A percentile compares a stretch with the other conserved stretches of the same genome.
These are phyloP conservation scores for Neodon shergylaensis DNA, from an alignment of 2,113 vertebrate species.

Conservation along the genomic window DNA sequence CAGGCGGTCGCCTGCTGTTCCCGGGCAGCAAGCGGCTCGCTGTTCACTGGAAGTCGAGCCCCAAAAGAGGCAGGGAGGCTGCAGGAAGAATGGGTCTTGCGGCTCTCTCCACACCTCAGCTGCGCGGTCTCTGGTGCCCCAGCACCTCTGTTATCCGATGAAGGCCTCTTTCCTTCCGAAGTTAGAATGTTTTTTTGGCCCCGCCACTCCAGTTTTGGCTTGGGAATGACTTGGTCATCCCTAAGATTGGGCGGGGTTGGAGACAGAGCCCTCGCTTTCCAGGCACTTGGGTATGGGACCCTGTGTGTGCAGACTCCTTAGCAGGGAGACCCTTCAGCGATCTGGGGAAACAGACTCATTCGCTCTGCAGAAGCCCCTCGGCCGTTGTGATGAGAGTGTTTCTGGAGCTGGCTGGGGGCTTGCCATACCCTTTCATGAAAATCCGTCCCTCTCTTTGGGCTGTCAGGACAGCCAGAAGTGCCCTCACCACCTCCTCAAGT, in stretches of 20 bases:
- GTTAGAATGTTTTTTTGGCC: neutral
- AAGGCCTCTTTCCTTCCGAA: neutral
- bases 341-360: neutral
- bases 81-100: neutral
- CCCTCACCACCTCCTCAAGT: neutral
- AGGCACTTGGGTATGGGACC: neutral
- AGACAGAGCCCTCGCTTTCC: neutral
- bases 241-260: neutral
- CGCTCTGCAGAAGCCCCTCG: neutral
- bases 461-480: neutral
- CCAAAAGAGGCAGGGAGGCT: neutral
- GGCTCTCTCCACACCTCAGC: neutral
- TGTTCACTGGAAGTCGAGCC: slow-evolving; percentile 30
- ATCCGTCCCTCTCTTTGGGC: neutral
- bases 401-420: neutral
- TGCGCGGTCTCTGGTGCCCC: neutral
- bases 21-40: neutral
- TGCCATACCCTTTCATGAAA: neutral
- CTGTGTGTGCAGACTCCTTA: neutral
- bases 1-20: neutral
- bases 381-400: neutral
- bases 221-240: neutral
- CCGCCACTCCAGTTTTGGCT: neutral
- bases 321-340: neutral
- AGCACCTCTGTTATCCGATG: neutral